These are phyloP conservation scores for Patella ulyssiponensis DNA, from an alignment of 2,888 invertebrate genomes.

Conservation along the genomic window DNA sequence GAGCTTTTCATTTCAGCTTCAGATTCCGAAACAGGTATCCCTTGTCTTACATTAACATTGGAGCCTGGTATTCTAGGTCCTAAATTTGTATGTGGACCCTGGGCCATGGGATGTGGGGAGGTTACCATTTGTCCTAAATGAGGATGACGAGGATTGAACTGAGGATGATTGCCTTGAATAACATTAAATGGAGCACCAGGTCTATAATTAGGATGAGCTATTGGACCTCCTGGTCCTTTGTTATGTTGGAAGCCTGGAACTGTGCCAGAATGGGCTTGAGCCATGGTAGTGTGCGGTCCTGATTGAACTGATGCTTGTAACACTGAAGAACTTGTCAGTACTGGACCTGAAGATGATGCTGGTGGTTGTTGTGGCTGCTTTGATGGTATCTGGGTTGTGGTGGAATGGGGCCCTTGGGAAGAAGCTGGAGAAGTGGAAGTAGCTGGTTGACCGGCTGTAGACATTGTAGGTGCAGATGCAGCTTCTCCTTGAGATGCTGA, in stretches of 20 bases:
- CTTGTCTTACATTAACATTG: constrained; percentile 12
- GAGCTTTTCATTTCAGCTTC: no score
- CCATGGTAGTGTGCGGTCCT: constrained; percentile 1
- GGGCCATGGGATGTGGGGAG: constrained; percentile 13
- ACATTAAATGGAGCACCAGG: neutral
- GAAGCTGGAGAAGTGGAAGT: constrained; percentile 9
- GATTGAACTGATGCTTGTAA: neutral
- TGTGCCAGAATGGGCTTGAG: constrained; percentile 10
- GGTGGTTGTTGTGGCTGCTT: constrained; percentile 4
- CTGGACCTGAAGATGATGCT: constrained; percentile 11
- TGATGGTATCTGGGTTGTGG: neutral
- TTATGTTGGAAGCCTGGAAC: constrained; percentile 14
- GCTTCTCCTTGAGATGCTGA: constrained; percentile 18
- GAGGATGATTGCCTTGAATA: constrained; percentile 17
- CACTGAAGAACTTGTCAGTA: no score
- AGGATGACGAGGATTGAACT: constrained; percentile 6
- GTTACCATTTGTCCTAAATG: constrained; percentile 7
- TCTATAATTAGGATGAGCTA: neutral
- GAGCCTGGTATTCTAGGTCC: constrained; percentile 16
- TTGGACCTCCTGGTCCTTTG: constrained; percentile 5
- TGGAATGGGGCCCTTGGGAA: constrained; percentile 13
- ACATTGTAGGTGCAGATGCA: constrained; percentile 17
- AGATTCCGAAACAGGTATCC: no score
- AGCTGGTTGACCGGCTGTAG: constrained; percentile 18
- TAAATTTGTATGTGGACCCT: constrained; percentile 14